phyloP scores from a whole-genome alignment of 2,797 vertebrate genomes.

The Karalla daura region DNA sequence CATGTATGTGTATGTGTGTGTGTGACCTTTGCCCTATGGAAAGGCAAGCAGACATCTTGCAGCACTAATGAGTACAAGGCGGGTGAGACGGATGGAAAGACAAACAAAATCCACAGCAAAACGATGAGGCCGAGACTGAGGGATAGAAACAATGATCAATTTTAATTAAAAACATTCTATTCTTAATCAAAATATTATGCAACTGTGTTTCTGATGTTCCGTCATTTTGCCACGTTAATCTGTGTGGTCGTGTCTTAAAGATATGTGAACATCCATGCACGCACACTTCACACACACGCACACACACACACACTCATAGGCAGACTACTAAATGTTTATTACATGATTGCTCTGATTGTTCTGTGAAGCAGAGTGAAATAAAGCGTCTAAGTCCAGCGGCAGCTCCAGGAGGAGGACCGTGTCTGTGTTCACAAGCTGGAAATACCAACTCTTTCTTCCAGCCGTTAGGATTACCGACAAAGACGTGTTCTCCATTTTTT shows the following conservation, averaged over 20 bases:
- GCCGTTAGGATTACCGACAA: constrained; percentile 27
- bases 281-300: constrained; percentile 7
- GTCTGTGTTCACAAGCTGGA: constrained; percentile 19
- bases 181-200: constrained; percentile 86
- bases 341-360: constrained; percentile 68
- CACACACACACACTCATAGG: constrained; percentile 10
- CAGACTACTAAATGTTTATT: constrained; percentile 51
- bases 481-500: constrained; percentile 20
- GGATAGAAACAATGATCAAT: constrained; percentile 75
- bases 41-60: too few species aligned
- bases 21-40: too few species aligned
- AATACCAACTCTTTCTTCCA: constrained; percentile 25
- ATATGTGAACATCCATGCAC: constrained; percentile 40
- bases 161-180: constrained; percentile 85
- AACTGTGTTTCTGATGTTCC: constrained; percentile 72
- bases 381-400: constrained; percentile 58
- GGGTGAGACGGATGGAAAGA: too few species aligned
- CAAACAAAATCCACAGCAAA: neutral
- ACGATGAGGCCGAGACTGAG: constrained; percentile 34
- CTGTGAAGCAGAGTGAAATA: constrained; percentile 66
- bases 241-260: constrained; percentile 49
- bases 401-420: constrained; percentile 31
- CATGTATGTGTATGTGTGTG: too few species aligned
- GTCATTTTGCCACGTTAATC: constrained; percentile 51
- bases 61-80: too few species aligned